Evolutionary conservation across 1,140 invertebrate genomes (phyloP).

Genomic region (Aphis gossypii): DNA sequence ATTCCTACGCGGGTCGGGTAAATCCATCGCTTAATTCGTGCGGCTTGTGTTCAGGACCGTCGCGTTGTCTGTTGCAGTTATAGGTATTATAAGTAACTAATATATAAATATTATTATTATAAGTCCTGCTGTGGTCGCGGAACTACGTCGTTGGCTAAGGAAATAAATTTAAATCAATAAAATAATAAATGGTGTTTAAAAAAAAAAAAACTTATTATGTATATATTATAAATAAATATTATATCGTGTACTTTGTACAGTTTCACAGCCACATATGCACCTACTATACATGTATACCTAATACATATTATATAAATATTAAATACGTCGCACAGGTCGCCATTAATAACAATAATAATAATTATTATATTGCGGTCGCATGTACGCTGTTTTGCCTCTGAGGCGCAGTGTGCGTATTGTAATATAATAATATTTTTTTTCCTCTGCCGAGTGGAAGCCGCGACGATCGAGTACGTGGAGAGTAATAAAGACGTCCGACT

Average conservation of each 20-base stretch:
- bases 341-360: constrained; percentile 11
- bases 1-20: background rate
- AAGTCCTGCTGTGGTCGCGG: background rate
- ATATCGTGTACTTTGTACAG: background rate
- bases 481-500: constrained; percentile 48
- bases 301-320: background rate
- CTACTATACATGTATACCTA: background rate
- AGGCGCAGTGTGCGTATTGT: background rate
- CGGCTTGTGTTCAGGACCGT: background rate
- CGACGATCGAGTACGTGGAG: background rate
- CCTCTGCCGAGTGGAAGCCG: constrained; percentile 6
- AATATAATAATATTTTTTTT: constrained; percentile 18
- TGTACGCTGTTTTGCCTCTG: background rate
- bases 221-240: background rate
- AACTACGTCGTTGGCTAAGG: background rate
- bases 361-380: constrained; percentile 22
- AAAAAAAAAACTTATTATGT: background rate
- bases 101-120: background rate
- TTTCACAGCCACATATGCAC: background rate
- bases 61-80: background rate
- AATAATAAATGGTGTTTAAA: background rate
- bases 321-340: background rate
- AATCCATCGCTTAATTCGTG: background rate
- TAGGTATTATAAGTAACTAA: background rate
- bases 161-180: constrained; percentile 23